phyloP scores from a whole-genome alignment of 2,113 vertebrate genomes.

The Formicarius rufipectus region DNA sequence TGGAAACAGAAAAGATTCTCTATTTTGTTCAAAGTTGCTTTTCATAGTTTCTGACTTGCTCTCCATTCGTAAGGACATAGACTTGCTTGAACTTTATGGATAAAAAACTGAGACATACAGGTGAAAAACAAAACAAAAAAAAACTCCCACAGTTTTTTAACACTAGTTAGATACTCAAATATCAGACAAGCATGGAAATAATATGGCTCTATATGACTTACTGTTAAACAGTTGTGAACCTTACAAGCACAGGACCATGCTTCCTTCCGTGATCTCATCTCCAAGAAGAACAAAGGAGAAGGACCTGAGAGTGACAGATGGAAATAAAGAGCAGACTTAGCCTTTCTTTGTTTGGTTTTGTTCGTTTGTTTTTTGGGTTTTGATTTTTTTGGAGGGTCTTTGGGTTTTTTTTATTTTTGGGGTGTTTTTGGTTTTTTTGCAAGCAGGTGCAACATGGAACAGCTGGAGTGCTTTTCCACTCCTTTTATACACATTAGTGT shows the following conservation, averaged over 20 bases:
- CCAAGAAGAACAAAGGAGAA: not conserved
- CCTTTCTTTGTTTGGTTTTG: not conserved
- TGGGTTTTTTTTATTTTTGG: too few species aligned
- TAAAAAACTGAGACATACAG: not conserved
- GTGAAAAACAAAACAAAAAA: not conserved
- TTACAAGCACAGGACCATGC: not conserved
- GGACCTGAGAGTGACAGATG: not conserved
- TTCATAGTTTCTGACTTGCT: not conserved
- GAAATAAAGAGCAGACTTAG: not conserved
- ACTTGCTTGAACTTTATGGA: not conserved
- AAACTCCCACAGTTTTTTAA: accelerated
- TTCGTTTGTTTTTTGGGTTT: too few species aligned
- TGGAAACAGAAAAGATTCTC: not conserved
- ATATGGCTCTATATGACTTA: not conserved
- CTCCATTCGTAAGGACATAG: not conserved
- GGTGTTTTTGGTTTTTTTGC: not conserved
- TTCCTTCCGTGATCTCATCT: not conserved
- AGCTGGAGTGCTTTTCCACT: not conserved
- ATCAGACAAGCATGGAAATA: not conserved
- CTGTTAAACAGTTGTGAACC: not conserved
- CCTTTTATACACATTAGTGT: not conserved
- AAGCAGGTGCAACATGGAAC: not conserved
- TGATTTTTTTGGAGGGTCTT: too few species aligned
- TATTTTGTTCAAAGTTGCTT: not conserved
- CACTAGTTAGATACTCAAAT: not conserved